phyloP scores from a whole-genome alignment of 1,140 invertebrate species.

The Rhizoglyphus robini region DNA sequence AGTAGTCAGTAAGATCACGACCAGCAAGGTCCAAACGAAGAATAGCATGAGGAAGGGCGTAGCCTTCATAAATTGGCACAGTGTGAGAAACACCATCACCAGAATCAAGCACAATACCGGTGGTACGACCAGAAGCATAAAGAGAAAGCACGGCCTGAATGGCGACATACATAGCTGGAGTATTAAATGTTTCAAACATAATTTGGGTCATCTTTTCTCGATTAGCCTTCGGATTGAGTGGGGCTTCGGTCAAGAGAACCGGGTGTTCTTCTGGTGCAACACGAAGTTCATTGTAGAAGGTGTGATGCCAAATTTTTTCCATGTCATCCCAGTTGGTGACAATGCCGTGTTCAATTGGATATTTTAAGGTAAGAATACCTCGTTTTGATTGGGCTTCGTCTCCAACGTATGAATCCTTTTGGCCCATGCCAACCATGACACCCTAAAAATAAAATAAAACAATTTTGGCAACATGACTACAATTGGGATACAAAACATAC shows the following conservation, averaged over 20 bases:
- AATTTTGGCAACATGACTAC: not conserved
- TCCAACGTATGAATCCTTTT: constrained; percentile 40
- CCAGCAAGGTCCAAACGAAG: constrained; percentile 41
- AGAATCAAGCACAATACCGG: constrained; percentile 74
- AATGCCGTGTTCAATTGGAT: constrained; percentile 42
- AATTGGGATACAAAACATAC: constrained; percentile 28
- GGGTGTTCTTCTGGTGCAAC: constrained; percentile 41
- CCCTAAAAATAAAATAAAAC: constrained; percentile 23
- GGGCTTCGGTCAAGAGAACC: constrained; percentile 37
- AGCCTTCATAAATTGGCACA: constrained; percentile 72
- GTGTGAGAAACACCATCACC: constrained; percentile 78
- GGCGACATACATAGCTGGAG: constrained; percentile 79
- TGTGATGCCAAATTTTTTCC: constrained; percentile 40
- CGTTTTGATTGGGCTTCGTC: constrained; percentile 33
- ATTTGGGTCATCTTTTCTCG: constrained; percentile 44
- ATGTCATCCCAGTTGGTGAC: constrained; percentile 44
- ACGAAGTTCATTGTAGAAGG: constrained; percentile 43
- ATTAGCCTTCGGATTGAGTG: constrained; percentile 39
- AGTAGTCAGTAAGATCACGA: constrained; percentile 43
- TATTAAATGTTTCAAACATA: constrained; percentile 53
- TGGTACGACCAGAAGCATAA: constrained; percentile 84
- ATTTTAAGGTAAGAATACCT: constrained; percentile 41
- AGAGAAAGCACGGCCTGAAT: constrained; percentile 80
- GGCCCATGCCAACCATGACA: constrained; percentile 37
- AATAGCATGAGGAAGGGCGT: constrained; percentile 42